A percentile compares a stretch with the other conserved stretches of the same genome.
Conservation (phyloP, 1,140 invertebrate genomes). For the Tetragonula clypearis region DNA sequence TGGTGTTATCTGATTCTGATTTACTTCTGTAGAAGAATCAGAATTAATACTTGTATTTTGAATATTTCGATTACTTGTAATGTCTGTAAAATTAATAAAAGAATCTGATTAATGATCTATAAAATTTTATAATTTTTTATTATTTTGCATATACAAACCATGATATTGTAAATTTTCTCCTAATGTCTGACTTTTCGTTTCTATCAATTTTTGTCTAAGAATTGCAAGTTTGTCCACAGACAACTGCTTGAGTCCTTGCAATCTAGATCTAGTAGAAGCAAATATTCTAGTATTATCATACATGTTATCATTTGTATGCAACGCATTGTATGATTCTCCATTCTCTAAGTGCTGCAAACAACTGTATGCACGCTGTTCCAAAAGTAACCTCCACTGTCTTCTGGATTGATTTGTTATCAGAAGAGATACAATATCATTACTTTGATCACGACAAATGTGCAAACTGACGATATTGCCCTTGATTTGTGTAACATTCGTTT, state of each 20-base stretch:
- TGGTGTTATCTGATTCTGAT: constrained; percentile 58
- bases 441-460: constrained; percentile 87
- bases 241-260: constrained; percentile 85
- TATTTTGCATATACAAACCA: constrained; percentile 22
- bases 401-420: constrained; percentile 86
- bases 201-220: constrained; percentile 85
- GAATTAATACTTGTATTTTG: constrained; percentile 55
- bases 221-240: constrained; percentile 86
- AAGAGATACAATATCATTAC: constrained; percentile 85
- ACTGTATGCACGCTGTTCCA: constrained; percentile 84
- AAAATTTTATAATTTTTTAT: neutral
- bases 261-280: constrained; percentile 82
- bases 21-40: constrained; percentile 54
- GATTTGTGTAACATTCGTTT: constrained; percentile 85
- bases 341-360: constrained; percentile 84
- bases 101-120: neutral
- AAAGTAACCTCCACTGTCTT: constrained; percentile 85
- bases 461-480: constrained; percentile 84
- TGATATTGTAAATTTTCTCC: constrained; percentile 58
- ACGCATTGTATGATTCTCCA: constrained; percentile 57
- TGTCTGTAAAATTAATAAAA: constrained; percentile 66
- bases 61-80: constrained; percentile 66
- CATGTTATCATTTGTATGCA: constrained; percentile 67
- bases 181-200: constrained; percentile 81
- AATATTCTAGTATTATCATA: constrained; percentile 78